phyloP scores from a whole-genome alignment of 2,888 invertebrate species.

The Ichneumon xanthorius region DNA sequence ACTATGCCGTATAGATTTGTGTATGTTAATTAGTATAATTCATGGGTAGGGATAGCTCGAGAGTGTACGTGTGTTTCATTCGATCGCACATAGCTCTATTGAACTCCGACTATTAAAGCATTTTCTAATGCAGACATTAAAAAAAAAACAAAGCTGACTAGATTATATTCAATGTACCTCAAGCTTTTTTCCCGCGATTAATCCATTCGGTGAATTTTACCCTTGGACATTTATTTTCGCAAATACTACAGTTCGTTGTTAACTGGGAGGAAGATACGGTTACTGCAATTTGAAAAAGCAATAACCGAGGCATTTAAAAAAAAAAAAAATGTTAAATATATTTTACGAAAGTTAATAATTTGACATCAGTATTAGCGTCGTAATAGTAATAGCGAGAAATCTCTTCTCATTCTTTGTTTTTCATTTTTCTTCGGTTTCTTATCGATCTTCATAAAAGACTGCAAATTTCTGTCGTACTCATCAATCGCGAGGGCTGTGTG shows the following conservation, averaged over 20 bases:
- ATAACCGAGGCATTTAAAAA: constrained; percentile 31
- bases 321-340: not conserved
- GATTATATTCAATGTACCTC: constrained; percentile 46
- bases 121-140: constrained; percentile 13
- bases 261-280: constrained; percentile 7
- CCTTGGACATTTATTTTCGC: constrained; percentile 56
- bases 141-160: constrained; percentile 10
- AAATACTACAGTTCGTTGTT: constrained; percentile 32
- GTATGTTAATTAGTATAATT: constrained; percentile 56
- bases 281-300: constrained; percentile 27
- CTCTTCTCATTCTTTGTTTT: constrained; percentile 31
- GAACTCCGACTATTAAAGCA: constrained; percentile 5
- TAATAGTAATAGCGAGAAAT: constrained; percentile 19
- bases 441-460: constrained; percentile 60
- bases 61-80: constrained; percentile 21
- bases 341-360: constrained; percentile 13
- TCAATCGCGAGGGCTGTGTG: constrained; percentile 75
- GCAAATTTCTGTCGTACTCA: constrained; percentile 70
- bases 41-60: constrained; percentile 24
- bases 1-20: constrained; percentile 57
- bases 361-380: constrained; percentile 44
- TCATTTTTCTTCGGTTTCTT: constrained; percentile 12
- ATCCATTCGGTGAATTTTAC: constrained; percentile 62
- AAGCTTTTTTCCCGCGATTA: constrained; percentile 23
- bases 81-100: constrained; percentile 16